These are phyloP conservation scores for Lycodopsis pacificus DNA, from an alignment of 2,797 vertebrate genomes.

Conservation along the genomic window DNA sequence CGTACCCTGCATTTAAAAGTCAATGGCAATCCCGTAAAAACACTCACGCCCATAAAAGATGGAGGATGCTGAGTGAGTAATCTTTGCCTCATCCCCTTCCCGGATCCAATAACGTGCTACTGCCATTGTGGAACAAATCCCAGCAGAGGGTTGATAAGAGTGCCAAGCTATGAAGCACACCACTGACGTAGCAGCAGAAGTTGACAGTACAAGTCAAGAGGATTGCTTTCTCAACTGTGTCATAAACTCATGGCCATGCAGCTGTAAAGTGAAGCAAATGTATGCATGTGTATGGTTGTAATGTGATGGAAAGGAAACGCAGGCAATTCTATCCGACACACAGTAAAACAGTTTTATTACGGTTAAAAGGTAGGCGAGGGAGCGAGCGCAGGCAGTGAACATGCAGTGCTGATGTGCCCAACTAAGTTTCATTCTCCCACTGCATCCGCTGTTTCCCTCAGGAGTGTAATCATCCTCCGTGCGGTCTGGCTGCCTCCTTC, in stretches of 20 bases:
- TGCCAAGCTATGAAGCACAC: slow-evolving; percentile 37
- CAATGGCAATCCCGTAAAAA: slow-evolving; percentile 71
- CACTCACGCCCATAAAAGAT: slow-evolving; percentile 71
- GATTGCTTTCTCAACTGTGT: neutral
- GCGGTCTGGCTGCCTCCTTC: slow-evolving; percentile 67
- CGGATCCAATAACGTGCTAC: slow-evolving; percentile 52
- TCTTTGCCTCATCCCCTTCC: slow-evolving; percentile 73
- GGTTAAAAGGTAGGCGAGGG: slow-evolving; percentile 37
- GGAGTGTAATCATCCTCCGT: slow-evolving; percentile 70
- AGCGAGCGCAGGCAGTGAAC: slow-evolving; percentile 32
- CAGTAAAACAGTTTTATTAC: slow-evolving; percentile 1
- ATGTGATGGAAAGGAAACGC: neutral
- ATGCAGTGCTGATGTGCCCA: slow-evolving; percentile 52
- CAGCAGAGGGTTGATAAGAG: slow-evolving; percentile 21
- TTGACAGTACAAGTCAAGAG: slow-evolving; percentile 19
- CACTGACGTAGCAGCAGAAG: slow-evolving; percentile 24
- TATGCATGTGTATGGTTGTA: slow-evolving; percentile 7
- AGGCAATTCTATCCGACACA: slow-evolving; percentile 6
- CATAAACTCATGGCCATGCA: neutral
- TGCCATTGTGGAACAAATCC: slow-evolving; percentile 47
- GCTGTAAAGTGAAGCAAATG: neutral
- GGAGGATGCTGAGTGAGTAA: slow-evolving; percentile 79
- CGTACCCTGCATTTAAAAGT: slow-evolving; percentile 58
- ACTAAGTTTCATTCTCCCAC: slow-evolving; percentile 51
- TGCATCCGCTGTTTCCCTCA: slow-evolving; percentile 60